Evolutionary conservation across 1,140 invertebrate genomes (phyloP), one percentile per base, ranked within the genome.

Genomic region (Drosophila arizonae): DNA sequence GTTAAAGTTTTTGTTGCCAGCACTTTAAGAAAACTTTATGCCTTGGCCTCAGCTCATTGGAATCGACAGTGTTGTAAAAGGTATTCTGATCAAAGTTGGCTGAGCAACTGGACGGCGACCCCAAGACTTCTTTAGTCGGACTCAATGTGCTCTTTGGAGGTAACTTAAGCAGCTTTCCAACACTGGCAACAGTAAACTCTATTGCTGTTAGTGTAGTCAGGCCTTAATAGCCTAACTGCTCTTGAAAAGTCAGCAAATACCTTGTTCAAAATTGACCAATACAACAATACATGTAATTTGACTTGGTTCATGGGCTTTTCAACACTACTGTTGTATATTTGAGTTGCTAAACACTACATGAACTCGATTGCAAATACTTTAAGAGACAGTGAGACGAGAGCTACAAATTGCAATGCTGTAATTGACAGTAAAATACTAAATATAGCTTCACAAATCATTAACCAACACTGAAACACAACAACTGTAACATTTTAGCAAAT

Each of bases 1-100:
- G n/a, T 11, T 24, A 11, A n/a, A 15, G 28, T 10, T 28, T 15
- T 54, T 54, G 15, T 30, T 30, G 52, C 24, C 62, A 64, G 71
- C 54, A 63, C 72, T 70, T 74, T 72, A 72, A 72, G 54, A 58
- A 57, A 64, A 64, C 36, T 70, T 74, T n/a, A 54, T 17, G 15
- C 30, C 24, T 28, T n/a, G 24, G n/a, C 21, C 28, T 28, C 11
- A n/a, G 36, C 15, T 6, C 15, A 33, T 17, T 33, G 26, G 28
- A 13, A 33, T 10, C 11, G 15, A 15, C 52, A 54, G n/a, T 41
- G 56, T 46, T 54, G 41, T 8, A 28, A 28, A 51, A 67, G 30
- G 50, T 21, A n/a, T 11, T 17, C 54, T 56, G 45, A 65, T 55
- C 41, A 4, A 30, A 24, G 21, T 24, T 2, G 21, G 21, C 21